These are phyloP conservation scores for Crotalus tigris DNA, from an alignment of 2,113 vertebrate species.

Conservation along the genomic window DNA sequence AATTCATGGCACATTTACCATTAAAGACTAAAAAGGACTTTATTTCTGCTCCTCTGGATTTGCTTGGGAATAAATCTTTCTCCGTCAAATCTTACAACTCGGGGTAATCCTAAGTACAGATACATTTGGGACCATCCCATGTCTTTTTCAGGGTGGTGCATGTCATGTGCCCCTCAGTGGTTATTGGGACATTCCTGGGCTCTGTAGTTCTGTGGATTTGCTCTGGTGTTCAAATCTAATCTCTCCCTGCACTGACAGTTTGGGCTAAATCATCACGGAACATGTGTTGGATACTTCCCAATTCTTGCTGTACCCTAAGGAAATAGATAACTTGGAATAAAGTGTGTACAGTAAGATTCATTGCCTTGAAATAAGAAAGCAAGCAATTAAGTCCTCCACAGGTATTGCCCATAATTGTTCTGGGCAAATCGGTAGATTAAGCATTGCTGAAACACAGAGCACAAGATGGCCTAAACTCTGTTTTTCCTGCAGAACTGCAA, in stretches of 20 bases:
- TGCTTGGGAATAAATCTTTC: neutral
- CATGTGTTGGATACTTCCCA: constrained; percentile 61
- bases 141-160: neutral
- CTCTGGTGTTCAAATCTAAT: neutral
- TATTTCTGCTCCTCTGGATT: neutral
- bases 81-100: neutral
- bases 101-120: neutral
- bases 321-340: constrained; percentile 48
- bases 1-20: neutral
- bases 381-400: constrained; percentile 78
- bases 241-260: neutral
- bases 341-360: constrained; percentile 69
- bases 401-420: constrained; percentile 73
- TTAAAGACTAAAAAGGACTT: neutral
- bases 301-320: constrained; percentile 55
- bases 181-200: neutral
- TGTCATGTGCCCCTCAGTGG: no score
- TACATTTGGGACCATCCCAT: neutral
- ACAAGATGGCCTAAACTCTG: constrained; percentile 75
- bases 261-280: constrained; percentile 47
- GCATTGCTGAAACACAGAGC: constrained; percentile 71
- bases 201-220: neutral
- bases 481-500: constrained; percentile 77
- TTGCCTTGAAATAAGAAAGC: constrained; percentile 67
- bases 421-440: constrained; percentile 75